These are phyloP conservation scores for Phrynocephalus versicolor DNA, from an alignment of 2,113 vertebrate genomes.

Conservation along the genomic window DNA sequence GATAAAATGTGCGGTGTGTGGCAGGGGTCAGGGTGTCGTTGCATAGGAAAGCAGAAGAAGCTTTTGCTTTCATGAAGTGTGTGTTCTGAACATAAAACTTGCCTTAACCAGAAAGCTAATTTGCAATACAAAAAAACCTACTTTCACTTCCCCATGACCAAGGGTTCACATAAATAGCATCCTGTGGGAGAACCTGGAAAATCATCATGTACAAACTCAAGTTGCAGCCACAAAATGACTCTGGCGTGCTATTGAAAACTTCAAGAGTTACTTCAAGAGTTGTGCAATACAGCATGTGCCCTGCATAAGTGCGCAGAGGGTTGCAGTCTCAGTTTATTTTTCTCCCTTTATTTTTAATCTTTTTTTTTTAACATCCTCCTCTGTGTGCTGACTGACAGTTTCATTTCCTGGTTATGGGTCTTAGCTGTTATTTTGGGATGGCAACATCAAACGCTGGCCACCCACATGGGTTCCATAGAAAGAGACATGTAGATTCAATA, in stretches of 20 bases:
- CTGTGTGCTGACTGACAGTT: not conserved
- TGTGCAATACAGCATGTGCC: not conserved
- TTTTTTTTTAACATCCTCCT: not conserved
- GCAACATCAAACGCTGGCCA: not conserved
- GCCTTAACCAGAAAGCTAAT: not conserved
- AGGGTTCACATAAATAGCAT: not conserved
- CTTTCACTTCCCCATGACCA: not conserved
- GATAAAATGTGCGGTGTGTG: no score
- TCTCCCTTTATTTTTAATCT: not conserved
- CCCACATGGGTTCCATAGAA: not conserved
- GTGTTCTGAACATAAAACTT: not conserved
- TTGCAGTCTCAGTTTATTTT: not conserved
- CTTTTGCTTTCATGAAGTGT: not conserved
- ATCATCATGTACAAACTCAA: not conserved
- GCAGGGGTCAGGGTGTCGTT: not conserved
- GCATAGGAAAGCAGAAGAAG: not conserved
- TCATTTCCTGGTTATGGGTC: not conserved
- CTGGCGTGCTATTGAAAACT: not conserved
- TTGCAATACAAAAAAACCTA: not conserved
- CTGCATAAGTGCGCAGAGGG: not conserved
- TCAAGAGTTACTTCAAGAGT: no score
- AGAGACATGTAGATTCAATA: not conserved
- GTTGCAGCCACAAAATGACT: not conserved
- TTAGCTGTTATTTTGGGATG: not conserved
- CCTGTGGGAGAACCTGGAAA: not conserved